Evolutionary conservation across 2,113 vertebrate species (phyloP).

Genomic region (Aythya baeri): DNA sequence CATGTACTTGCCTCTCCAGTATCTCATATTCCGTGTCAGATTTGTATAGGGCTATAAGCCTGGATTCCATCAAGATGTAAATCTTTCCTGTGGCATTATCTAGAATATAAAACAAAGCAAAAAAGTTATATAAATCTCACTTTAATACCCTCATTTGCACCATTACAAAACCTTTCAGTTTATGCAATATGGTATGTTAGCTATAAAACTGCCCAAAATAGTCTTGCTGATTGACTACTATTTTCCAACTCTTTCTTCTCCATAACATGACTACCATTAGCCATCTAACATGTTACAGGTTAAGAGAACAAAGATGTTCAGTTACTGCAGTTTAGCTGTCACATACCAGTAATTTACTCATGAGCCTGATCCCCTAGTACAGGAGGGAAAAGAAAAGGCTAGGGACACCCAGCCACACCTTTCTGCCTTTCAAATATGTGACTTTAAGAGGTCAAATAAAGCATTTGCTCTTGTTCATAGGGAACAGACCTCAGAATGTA

Average conservation of each 20-base stretch:
- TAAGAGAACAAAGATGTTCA: neutral
- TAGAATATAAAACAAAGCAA: constrained; percentile 57
- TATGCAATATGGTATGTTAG: neutral
- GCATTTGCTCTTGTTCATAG: neutral
- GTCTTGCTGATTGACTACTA: neutral
- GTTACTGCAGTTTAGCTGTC: neutral
- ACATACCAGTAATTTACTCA: neutral
- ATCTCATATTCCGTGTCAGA: constrained; percentile 89
- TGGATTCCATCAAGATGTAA: constrained; percentile 96
- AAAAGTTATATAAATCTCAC: neutral
- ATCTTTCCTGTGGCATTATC: constrained; percentile 83
- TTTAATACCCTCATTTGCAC: neutral
- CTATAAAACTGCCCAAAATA: neutral
- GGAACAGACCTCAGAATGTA: neutral
- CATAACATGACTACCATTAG: neutral
- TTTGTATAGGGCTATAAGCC: constrained; percentile 91
- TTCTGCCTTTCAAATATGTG: neutral
- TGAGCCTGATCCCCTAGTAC: neutral
- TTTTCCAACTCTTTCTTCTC: neutral
- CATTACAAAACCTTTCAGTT: neutral
- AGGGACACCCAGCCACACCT: neutral
- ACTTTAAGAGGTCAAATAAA: neutral
- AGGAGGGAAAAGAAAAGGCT: neutral
- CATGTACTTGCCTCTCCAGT: constrained; percentile 87
- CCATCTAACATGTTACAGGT: neutral